Evolutionary conservation across 2,888 invertebrate species (phyloP).

Genomic region (Polymixis lichenea): DNA sequence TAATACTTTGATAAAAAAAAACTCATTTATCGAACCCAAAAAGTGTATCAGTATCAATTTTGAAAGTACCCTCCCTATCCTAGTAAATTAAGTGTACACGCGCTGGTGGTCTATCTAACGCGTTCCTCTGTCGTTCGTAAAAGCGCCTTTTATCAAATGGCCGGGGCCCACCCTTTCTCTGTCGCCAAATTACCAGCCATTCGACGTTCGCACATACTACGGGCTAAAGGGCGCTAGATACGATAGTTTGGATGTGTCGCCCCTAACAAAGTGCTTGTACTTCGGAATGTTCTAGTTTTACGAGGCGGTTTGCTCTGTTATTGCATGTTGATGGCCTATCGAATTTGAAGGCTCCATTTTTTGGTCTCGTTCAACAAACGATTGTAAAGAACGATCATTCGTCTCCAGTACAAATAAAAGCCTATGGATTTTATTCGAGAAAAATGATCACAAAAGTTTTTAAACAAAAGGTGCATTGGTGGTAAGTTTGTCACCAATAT

Average conservation of each 20-base stretch:
- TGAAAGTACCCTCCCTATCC: slow-evolving; percentile 13
- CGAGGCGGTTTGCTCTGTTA: slow-evolving; percentile 57
- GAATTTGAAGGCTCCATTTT: slow-evolving; percentile 36
- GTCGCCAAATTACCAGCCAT: slow-evolving; percentile 84
- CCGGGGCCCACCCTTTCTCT: slow-evolving; percentile 82
- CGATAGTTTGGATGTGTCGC: slow-evolving; percentile 57
- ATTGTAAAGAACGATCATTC: slow-evolving; percentile 17
- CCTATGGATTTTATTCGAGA: too few relatives aligned
- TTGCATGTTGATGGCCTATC: slow-evolving; percentile 52
- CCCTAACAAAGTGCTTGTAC: slow-evolving; percentile 59
- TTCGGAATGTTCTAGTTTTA: slow-evolving; percentile 55
- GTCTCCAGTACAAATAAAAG: slow-evolving; percentile 12
- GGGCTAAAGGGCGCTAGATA: slow-evolving; percentile 65
- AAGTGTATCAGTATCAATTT: slow-evolving; percentile 13
- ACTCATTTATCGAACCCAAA: slow-evolving; percentile 1
- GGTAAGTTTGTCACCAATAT: slow-evolving; percentile 7
- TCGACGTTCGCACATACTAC: slow-evolving; percentile 71
- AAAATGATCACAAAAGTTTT: slow-evolving; percentile 32
- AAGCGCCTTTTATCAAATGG: slow-evolving; percentile 78
- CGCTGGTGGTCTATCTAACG: slow-evolving; percentile 56
- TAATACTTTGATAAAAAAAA: neutral
- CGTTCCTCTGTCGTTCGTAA: slow-evolving; percentile 74
- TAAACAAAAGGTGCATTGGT: slow-evolving; percentile 11
- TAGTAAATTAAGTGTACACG: slow-evolving; percentile 55
- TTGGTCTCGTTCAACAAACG: slow-evolving; percentile 6